These are phyloP conservation scores for Beris morrisii DNA, from an alignment of 2,888 invertebrate species.

Conservation along the genomic window DNA sequence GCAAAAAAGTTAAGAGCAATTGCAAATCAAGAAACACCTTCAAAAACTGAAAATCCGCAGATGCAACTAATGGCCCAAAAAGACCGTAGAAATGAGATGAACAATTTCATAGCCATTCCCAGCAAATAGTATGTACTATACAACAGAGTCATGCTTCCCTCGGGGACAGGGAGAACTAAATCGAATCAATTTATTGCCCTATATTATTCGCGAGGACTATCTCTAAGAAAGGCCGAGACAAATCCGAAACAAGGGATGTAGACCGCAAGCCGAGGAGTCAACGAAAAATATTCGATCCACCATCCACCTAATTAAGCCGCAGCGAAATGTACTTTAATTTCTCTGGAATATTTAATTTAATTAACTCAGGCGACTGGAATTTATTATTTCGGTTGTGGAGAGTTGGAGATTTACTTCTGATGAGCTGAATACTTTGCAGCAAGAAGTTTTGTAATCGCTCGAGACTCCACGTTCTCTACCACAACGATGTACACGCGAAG, in stretches of 20 bases:
- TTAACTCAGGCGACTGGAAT: conserved; percentile 30
- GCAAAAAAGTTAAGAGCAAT: too few species aligned
- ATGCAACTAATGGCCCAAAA: conserved; percentile 25
- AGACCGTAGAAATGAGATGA: conserved; percentile 11
- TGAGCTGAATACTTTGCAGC: too few species aligned
- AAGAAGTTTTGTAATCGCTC: too few species aligned
- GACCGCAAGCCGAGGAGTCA: conserved; percentile 23
- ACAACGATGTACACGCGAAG: too few species aligned
- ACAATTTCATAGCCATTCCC: neutral
- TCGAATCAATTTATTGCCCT: conserved; percentile 37
- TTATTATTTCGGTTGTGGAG: conserved; percentile 14
- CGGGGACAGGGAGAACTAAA: conserved; percentile 25
- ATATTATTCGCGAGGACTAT: conserved; percentile 27
- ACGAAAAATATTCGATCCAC: conserved; percentile 23
- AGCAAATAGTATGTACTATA: neutral
- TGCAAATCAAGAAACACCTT: too few species aligned
- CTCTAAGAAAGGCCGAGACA: conserved; percentile 26
- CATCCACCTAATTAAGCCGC: conserved; percentile 36
- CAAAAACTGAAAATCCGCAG: conserved; percentile 3
- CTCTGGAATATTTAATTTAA: conserved; percentile 38
- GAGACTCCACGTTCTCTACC: too few species aligned
- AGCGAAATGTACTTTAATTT: conserved; percentile 33
- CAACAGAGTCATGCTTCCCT: neutral
- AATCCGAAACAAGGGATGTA: conserved; percentile 20
- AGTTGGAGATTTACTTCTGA: too few species aligned